Conservation (phyloP, 2,113 vertebrate genomes). For the Calonectris borealis region DNA sequence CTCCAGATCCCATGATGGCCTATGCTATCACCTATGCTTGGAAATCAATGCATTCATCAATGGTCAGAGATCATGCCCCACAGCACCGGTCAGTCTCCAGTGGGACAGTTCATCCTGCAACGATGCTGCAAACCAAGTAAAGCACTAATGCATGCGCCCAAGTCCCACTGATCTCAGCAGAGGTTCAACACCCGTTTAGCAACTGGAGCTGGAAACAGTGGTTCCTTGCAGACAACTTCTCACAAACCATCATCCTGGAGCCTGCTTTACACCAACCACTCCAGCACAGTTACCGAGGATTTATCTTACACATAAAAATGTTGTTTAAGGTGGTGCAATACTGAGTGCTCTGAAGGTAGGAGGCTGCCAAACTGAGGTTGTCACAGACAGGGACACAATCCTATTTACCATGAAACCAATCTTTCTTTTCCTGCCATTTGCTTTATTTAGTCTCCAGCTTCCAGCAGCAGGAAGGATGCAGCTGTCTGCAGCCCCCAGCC, state of each 20-base stretch:
- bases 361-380: not conserved
- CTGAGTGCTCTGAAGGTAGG: not conserved
- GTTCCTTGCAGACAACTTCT: not conserved
- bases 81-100: not conserved
- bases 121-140: not conserved
- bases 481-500: not conserved
- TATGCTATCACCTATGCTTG: not conserved
- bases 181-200: not conserved
- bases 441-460: not conserved
- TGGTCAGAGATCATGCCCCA: not conserved
- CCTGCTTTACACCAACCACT: not conserved
- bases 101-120: not conserved
- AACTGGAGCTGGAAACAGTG: not conserved
- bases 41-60: not conserved
- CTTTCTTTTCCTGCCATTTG: not conserved
- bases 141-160: rapidly evolving
- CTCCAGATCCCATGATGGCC: not conserved
- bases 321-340: not conserved
- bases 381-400: not conserved
- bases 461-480: not conserved
- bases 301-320: not conserved
- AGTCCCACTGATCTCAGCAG: not conserved
- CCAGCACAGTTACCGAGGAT: not conserved
- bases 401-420: not conserved
- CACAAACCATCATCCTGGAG: not conserved